Evolutionary conservation across 2,113 vertebrate genomes (phyloP), one percentile per base, ranked within the genome.

Genomic region (Zosterops borbonicus): DNA sequence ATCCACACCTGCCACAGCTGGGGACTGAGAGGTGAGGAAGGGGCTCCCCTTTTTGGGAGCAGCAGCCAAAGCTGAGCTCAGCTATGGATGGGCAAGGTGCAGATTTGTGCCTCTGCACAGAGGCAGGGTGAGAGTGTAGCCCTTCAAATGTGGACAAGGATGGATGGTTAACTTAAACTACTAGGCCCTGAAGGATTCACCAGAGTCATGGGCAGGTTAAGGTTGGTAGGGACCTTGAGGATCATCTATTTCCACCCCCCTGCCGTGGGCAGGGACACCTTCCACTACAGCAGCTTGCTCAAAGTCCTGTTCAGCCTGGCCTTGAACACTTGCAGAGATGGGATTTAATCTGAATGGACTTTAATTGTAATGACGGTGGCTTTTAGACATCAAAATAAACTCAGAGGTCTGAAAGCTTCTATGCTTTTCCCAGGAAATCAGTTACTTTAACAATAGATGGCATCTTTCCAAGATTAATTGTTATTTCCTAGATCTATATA

Each of bases 11-110:
- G 25, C 65, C 60, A 12, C 39, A 35, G 55, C 59, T 73, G 49
- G 6, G 0, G 8, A 69, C 10, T 0, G 0, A 31, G 28, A 46
- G 22, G 17, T 31, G 52, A 41, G 27, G 35, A 41, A 71, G 19
- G 8, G 29, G 65, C 59, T 78, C 27, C 41, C 56, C 37, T 31
- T 24, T 21, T 5, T 0, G 1, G 28, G 44, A 83, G 42, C 64
- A 84, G 81, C 47, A 78, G 73, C 53, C 75, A 52, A 67, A 73
- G 65, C 69, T 33, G 33, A 75, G 73, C 62, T 58, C 42, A 56
- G 55, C 74, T 77, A 1, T 0, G 3, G 27, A 13, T 0, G 5
- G 44, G 33, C 37, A 83, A 14, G 31, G 42, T 5, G 42, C 60
- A 87, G 35, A 59, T 49, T 0, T 65, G 69, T 35, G 28, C 9